These are phyloP conservation scores for Oreocharis arfaki DNA, from an alignment of 2,113 vertebrate genomes.

Conservation along the genomic window DNA sequence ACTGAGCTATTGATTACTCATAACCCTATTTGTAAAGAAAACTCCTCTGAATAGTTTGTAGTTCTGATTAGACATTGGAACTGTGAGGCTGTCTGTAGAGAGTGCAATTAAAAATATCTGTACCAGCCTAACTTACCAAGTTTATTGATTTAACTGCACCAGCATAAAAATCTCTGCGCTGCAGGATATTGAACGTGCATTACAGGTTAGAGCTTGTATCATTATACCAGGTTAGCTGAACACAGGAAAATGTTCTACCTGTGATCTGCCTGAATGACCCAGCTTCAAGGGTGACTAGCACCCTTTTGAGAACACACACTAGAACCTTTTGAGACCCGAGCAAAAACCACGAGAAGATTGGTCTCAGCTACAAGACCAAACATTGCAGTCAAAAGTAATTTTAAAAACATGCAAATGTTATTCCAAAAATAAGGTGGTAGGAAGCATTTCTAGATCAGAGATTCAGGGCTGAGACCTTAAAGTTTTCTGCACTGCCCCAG, in stretches of 20 bases:
- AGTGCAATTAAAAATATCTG: background rate
- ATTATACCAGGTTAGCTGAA: background rate
- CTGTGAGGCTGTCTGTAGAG: background rate
- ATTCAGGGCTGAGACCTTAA: background rate
- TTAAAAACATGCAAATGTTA: background rate
- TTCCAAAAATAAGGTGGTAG: background rate
- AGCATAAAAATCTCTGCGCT: background rate
- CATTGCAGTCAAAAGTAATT: background rate
- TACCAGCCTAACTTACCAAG: background rate
- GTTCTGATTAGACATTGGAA: background rate
- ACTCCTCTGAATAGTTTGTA: background rate
- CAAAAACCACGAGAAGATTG: background rate
- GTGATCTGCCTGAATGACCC: background rate
- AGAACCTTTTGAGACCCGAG: too few species aligned
- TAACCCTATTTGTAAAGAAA: slow-evolving; percentile 4
- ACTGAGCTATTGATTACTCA: slow-evolving; percentile 14
- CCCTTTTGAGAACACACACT: too few species aligned
- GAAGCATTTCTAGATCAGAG: background rate
- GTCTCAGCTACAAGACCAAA: background rate
- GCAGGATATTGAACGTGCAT: background rate
- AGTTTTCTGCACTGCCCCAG: background rate
- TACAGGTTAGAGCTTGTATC: background rate
- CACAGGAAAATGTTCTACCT: background rate
- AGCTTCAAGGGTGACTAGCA: background rate
- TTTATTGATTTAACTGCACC: background rate